phyloP scores from a whole-genome alignment of 2,888 invertebrate species.

The Brachylomia viminalis region DNA sequence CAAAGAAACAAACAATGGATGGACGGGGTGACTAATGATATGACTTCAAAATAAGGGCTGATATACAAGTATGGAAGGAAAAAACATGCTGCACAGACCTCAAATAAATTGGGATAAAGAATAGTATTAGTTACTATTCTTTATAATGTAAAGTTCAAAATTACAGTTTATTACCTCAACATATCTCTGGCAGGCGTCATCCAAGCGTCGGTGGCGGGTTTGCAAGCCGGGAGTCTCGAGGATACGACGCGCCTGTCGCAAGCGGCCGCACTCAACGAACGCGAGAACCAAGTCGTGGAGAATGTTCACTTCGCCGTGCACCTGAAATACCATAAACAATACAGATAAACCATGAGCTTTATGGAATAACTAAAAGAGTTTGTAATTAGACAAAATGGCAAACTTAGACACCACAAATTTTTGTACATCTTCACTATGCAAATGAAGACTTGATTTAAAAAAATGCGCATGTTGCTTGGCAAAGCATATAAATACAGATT shows the following conservation, averaged over 20 bases:
- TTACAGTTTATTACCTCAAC: conserved; percentile 77
- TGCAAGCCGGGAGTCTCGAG: conserved; percentile 96
- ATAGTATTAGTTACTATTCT: neutral
- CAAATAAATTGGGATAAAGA: neutral
- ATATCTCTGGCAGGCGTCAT: conserved; percentile 92
- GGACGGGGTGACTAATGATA: neutral
- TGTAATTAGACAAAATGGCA: neutral
- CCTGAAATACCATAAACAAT: conserved; percentile 70
- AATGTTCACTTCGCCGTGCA: conserved; percentile 95
- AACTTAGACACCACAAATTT: too few species aligned
- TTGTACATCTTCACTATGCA: neutral
- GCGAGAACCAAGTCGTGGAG: conserved; percentile 95
- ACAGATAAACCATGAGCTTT: neutral
- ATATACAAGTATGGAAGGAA: neutral
- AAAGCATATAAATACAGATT: neutral
- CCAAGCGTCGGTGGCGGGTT: conserved; percentile 92
- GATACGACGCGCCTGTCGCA: conserved; percentile 95
- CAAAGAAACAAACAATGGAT: neutral
- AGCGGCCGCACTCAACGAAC: conserved; percentile 95
- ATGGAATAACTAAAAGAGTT: neutral
- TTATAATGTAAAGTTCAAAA: neutral
- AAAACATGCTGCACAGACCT: neutral
- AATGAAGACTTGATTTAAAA: neutral
- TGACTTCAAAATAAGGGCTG: neutral
- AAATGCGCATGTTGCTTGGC: too few species aligned